Evolutionary conservation across 2,888 invertebrate species (phyloP), one percentile per base, ranked within the genome.

Genomic region (Elmis aenea): DNA sequence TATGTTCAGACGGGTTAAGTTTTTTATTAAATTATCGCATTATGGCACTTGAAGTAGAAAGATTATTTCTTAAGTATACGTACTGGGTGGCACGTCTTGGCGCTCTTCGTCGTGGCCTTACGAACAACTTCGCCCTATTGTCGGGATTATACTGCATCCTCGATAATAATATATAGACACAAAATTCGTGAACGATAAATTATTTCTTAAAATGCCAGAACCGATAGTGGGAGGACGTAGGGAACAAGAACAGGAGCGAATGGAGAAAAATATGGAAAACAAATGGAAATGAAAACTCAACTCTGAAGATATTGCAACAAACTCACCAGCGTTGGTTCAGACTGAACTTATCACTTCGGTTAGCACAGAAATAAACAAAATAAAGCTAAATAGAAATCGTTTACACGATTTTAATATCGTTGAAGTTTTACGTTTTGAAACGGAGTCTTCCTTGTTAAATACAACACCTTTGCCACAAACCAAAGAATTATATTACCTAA

Each of bases 21-120:
- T n/a, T n/a, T n/a, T n/a, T n/a, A n/a, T n/a, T n/a, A n/a, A n/a
- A n/a, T n/a, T n/a, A n/a, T n/a, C n/a, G n/a, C n/a, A n/a, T n/a
- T n/a, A n/a, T n/a, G n/a, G n/a, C n/a, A n/a, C n/a, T n/a, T n/a
- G n/a, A n/a, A n/a, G n/a, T n/a, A n/a, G n/a, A n/a, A n/a, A n/a
- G n/a, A n/a, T n/a, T n/a, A n/a, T n/a, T n/a, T n/a, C n/a, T n/a
- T n/a, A n/a, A n/a, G n/a, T n/a, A n/a, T n/a, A n/a, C n/a, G n/a
- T n/a, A n/a, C n/a, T n/a, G n/a, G 87, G 84, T 86, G 13, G 86
- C 85, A 0, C 72, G 86, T n/a, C 69, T 86, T 12, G 87, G 87
- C 5, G 81, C 85, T 5, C 67, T 85, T 2, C 72, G 86, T 1
- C 73, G 85, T 27, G 84, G 83, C 85, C 86, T 1, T 82, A 83